These are phyloP conservation scores for Corynorhinus townsendii DNA, from an alignment of 2,113 vertebrate genomes.

Conservation along the genomic window DNA sequence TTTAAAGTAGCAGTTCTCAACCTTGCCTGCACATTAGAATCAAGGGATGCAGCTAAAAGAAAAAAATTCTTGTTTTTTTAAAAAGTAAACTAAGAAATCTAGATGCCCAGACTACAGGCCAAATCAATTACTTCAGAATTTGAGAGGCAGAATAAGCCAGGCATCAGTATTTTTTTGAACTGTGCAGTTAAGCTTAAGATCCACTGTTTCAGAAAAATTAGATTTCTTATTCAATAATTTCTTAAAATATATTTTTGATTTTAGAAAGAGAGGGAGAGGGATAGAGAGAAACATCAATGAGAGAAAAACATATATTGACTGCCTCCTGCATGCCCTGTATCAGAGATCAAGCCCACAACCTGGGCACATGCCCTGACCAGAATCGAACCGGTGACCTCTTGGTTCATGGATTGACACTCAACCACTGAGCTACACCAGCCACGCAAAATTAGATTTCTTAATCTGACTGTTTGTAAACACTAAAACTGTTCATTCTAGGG, in stretches of 20 bases:
- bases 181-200: background rate
- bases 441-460: background rate
- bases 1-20: constrained; percentile 29
- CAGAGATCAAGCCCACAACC: no score
- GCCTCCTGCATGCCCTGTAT: no score
- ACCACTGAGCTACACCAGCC: no score
- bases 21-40: constrained; percentile 7
- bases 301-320: no score
- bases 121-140: constrained; percentile 10
- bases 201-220: background rate
- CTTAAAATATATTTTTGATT: no score
- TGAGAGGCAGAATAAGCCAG: background rate
- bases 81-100: background rate
- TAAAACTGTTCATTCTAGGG: background rate
- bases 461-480: constrained; percentile 3
- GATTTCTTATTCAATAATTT: background rate
- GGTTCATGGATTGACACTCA: no score
- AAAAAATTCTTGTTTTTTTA: background rate
- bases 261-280: no score
- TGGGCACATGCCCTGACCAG: no score
- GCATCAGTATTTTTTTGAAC: background rate
- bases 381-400: no score
- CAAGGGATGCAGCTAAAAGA: background rate
- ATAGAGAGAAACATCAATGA: no score
- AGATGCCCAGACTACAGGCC: background rate